A percentile compares a stretch with the other conserved stretches of the same genome.
Evolutionary conservation across 2,888 invertebrate genomes (phyloP).

Genomic region (Troides aeacus): DNA sequence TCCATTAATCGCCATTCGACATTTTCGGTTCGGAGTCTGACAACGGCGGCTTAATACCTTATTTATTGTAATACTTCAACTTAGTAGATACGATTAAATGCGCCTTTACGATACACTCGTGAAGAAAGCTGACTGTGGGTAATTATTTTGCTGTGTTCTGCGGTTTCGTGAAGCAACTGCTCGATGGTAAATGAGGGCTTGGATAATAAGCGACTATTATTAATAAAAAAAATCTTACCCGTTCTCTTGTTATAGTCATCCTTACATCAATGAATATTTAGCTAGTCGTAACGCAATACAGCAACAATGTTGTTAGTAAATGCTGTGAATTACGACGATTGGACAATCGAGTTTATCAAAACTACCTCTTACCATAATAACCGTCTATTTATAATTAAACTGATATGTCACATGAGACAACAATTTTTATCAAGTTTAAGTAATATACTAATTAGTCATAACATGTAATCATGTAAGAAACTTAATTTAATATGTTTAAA

Average conservation of each 20-base stretch:
- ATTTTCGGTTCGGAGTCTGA: conserved; percentile 63
- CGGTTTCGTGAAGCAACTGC: conserved; percentile 68
- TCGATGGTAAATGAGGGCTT: conserved; percentile 67
- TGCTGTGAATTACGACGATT: too few species aligned
- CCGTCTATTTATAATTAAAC: background rate
- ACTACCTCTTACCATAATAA: background rate
- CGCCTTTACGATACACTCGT: conserved; percentile 71
- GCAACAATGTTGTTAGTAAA: background rate
- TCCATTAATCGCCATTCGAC: conserved; percentile 72
- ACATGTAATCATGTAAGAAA: background rate
- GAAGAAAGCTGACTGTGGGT: conserved; percentile 69
- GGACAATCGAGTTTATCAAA: too few species aligned
- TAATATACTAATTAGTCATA: background rate
- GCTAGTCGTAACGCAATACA: conserved; percentile 31
- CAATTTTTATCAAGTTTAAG: background rate
- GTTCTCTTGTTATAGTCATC: conserved; percentile 58
- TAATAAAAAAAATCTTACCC: conserved; percentile 70
- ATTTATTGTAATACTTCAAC: conserved; percentile 72
- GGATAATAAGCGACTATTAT: conserved; percentile 73
- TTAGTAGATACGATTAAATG: conserved; percentile 71
- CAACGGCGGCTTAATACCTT: conserved; percentile 67
- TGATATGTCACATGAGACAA: background rate
- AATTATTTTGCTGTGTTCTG: conserved; percentile 78
- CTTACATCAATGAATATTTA: conserved; percentile 38
- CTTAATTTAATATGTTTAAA: background rate